A percentile compares a stretch with the other conserved stretches of the same genome.
These are phyloP conservation scores for Carassius gibelio DNA, from an alignment of 2,113 vertebrate genomes.

Conservation along the genomic window DNA sequence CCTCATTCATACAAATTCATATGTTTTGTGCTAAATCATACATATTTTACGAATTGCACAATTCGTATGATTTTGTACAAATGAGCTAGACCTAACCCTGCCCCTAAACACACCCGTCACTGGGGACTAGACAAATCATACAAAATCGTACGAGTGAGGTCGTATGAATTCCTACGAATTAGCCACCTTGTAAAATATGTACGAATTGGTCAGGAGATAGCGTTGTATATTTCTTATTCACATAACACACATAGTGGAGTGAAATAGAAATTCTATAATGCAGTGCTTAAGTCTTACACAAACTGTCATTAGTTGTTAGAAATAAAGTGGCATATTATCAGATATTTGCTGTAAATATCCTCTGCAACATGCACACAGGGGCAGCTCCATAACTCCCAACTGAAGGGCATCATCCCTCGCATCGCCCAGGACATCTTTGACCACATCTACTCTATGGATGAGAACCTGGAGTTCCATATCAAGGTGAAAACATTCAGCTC, in stretches of 20 bases:
- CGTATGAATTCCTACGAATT: no score
- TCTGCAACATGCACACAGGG: slow-evolving; percentile 73
- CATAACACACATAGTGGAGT: not conserved
- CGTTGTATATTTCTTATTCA: not conserved
- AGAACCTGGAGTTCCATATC: slow-evolving; percentile 97
- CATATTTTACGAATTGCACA: no score
- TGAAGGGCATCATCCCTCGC: slow-evolving; percentile 95
- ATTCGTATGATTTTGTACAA: no score
- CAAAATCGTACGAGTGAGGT: no score
- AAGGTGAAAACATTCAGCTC: slow-evolving; percentile 78
- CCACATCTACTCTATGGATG: slow-evolving; percentile 98
- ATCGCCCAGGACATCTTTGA: slow-evolving; percentile 94
- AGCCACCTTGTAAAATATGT: no score
- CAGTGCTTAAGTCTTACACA: not conserved
- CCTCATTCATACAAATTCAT: no score
- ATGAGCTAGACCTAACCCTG: no score
- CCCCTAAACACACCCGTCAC: no score
- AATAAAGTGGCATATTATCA: not conserved
- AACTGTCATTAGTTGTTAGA: not conserved
- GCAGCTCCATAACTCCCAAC: slow-evolving; percentile 84
- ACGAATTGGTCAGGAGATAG: no score
- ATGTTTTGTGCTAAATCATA: no score
- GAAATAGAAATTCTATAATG: not conserved
- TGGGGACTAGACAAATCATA: no score
- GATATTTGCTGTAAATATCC: not conserved